Conservation (phyloP, 2,888 invertebrate genomes). For the Pristionchus maxplancki region DNA sequence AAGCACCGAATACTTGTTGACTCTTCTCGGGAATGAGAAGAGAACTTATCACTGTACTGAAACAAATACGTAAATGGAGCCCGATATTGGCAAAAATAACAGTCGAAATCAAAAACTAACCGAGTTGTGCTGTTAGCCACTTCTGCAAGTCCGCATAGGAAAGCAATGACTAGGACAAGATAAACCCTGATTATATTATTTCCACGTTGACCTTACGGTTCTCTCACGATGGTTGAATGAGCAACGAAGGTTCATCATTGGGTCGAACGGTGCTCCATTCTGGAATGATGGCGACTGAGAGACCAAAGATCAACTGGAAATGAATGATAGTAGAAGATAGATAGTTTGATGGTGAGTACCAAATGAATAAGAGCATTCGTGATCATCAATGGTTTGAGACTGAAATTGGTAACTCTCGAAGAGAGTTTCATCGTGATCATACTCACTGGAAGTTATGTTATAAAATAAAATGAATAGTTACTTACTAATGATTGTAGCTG, state of each 20-base stretch:
- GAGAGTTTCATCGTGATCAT: slow-evolving; percentile 28
- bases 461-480: not conserved
- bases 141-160: slow-evolving; percentile 31
- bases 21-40: slow-evolving; percentile 13
- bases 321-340: no score
- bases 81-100: not conserved
- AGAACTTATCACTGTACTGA: slow-evolving; percentile 43
- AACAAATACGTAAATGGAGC: not conserved
- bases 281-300: not conserved
- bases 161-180: slow-evolving; percentile 28
- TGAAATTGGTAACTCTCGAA: slow-evolving; percentile 1
- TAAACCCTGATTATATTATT: not conserved
- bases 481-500: slow-evolving; percentile 35
- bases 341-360: not conserved
- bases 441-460: slow-evolving; percentile 14
- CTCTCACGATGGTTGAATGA: slow-evolving; percentile 17
- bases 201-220: no score
- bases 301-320: not conserved
- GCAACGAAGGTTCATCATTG: not conserved
- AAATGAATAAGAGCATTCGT: not conserved
- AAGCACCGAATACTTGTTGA: slow-evolving; percentile 10
- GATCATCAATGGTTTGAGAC: slow-evolving; percentile 16
- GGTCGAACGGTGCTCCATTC: slow-evolving; percentile 20
- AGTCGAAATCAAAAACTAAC: not conserved
- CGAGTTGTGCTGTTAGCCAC: slow-evolving; percentile 40